Conservation (phyloP, 2,797 vertebrate genomes). For the Picus viridis region DNA sequence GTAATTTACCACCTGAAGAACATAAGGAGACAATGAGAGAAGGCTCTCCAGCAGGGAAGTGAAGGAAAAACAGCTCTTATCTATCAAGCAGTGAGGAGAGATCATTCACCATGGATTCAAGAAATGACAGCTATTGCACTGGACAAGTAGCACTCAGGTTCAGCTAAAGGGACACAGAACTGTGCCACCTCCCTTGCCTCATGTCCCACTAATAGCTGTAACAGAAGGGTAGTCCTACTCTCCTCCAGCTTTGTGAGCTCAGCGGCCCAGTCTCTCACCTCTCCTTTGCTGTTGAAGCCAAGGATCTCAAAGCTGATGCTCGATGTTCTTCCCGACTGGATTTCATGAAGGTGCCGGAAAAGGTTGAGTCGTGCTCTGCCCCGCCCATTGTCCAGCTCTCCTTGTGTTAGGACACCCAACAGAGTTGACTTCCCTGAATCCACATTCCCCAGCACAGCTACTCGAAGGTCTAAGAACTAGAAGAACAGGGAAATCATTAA, state of each 20-base stretch:
- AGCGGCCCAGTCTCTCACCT: slow-evolving; percentile 80
- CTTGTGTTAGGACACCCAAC: slow-evolving; percentile 94
- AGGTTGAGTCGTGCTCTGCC: slow-evolving; percentile 95
- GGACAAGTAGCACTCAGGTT: neutral
- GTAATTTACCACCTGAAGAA: slow-evolving; percentile 93
- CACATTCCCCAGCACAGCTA: slow-evolving; percentile 96
- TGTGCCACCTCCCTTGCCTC: neutral
- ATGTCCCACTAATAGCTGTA: neutral
- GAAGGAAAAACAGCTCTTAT: neutral
- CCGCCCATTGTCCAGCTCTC: slow-evolving; percentile 94
- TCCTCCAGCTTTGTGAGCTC: neutral
- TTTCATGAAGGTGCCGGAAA: slow-evolving; percentile 96
- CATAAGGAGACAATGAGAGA: neutral
- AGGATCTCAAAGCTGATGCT: slow-evolving; percentile 99
- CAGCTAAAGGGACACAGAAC: neutral
- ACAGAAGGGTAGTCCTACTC: neutral
- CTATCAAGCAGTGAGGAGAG: neutral
- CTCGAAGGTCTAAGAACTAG: slow-evolving; percentile 96
- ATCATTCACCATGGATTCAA: neutral
- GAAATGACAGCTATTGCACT: neutral
- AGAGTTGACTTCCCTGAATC: slow-evolving; percentile 96
- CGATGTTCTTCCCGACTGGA: slow-evolving; percentile 94
- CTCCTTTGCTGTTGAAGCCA: slow-evolving; percentile 98
- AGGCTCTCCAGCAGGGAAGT: neutral
- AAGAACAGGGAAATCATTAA: slow-evolving; percentile 16